Evolutionary conservation across 1,140 invertebrate species (phyloP), one percentile per base, ranked within the genome.

Genomic region (Trachymyrmex cornetzi): DNA sequence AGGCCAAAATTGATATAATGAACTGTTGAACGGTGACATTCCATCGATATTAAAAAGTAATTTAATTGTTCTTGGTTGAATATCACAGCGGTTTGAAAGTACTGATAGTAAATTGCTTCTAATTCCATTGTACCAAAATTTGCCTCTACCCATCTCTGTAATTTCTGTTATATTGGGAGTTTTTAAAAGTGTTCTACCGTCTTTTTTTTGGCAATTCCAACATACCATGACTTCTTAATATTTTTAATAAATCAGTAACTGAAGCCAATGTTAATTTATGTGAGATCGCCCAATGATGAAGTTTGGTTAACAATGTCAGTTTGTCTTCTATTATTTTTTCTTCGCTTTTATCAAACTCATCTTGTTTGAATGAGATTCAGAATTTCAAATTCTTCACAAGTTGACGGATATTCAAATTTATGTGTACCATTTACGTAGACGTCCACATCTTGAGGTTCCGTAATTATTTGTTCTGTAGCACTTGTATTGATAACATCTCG

Each of bases 81-180:
- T 38, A 22, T 38, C 14, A 24, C n/a, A n/a, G n/a, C 30, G n/a
- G 2, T 74, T 57, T 38, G 53, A 57, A 30, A 57, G 71, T 7
- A 53, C 50, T 74, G 30, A 74, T 74, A 57, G 1, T 34, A 74
- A 38, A 74, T 74, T 74, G 50, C 7, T 74, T 74, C 3, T 74
- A 3, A 74, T 74, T 3, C 71, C 53, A 74, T 74, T 74, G 19
- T 74, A 74, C 71, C 71, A 74, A 74, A 74, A 74, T 74, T 74
- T n/a, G 9, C 27, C 71, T 22, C 1, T 1, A n/a, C 19, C 19
- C 53, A 74, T 74, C 9, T 74, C 19, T 34, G 19, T 34, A 74
- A 74, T 74, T 7, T 19, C 4, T 34, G 53, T 57, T 74, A 22
- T 12, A 34, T 1, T 38, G 22, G 50, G 71, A 34, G 50, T 74